A percentile compares a stretch with the other conserved stretches of the same genome.
Conservation (phyloP, 2,113 vertebrate genomes). For the Marmota flaviventris region DNA sequence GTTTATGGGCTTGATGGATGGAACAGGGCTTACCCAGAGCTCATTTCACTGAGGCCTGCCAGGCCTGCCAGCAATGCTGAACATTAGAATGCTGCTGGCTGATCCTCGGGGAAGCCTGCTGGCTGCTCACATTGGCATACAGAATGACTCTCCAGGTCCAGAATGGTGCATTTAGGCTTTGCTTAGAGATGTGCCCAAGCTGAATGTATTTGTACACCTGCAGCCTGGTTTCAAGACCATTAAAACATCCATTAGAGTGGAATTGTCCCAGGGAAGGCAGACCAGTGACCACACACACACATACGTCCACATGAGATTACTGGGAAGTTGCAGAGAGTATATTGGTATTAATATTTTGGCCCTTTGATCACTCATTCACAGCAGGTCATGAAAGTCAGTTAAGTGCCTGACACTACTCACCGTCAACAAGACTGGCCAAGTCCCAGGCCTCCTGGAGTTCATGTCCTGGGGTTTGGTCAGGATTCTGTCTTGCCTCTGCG, state of each 20-base stretch:
- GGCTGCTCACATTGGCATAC: not conserved
- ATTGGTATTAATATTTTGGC: not conserved
- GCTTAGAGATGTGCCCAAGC: not conserved
- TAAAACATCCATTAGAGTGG: constrained; percentile 14
- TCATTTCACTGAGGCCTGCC: too few species aligned
- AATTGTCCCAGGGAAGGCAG: not conserved
- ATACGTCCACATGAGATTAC: not conserved
- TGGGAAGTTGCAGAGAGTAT: not conserved
- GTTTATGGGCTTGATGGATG: not conserved
- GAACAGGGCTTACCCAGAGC: not conserved
- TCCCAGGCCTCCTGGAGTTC: too few species aligned
- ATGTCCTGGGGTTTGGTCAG: accelerated
- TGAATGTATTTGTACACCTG: not conserved
- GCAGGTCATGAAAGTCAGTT: not conserved
- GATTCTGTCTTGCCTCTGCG: not conserved
- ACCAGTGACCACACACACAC: not conserved
- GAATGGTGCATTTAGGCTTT: constrained; percentile 10
- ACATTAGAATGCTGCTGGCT: not conserved
- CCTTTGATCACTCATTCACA: not conserved
- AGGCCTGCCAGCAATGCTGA: accelerated
- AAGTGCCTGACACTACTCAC: accelerated
- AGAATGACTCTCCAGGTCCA: not conserved
- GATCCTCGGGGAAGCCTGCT: not conserved
- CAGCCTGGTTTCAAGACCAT: not conserved
- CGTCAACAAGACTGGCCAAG: not conserved